Percentiles rank a stretch among this genome's conserved stretches.
Evolutionary conservation across 2,113 vertebrate species (phyloP).

Genomic region (Neotoma lepida): DNA sequence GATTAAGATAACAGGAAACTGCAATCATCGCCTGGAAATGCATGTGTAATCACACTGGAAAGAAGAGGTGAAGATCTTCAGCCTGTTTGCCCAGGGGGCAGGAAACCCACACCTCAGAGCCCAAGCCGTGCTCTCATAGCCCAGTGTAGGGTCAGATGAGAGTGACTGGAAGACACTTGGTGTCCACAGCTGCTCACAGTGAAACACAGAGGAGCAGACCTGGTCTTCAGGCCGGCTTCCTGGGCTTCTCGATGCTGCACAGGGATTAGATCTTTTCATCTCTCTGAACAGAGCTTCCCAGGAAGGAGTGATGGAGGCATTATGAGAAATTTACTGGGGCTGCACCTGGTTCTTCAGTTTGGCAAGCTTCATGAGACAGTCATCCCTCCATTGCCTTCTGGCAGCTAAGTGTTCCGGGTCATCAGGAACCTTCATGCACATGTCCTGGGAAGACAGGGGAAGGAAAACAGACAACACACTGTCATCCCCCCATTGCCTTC

Average conservation of each 20-base stretch:
- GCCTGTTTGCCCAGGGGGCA: neutral
- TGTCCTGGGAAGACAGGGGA: conserved; percentile 86
- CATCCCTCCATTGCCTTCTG: conserved; percentile 91
- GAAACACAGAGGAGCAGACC: neutral
- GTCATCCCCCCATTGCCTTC: too few species aligned
- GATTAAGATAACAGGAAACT: conserved; percentile 4
- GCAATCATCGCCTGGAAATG: neutral
- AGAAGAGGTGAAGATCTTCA: neutral
- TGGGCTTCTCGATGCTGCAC: neutral
- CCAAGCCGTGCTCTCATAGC: neutral
- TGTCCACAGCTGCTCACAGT: neutral
- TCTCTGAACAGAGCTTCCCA: neutral
- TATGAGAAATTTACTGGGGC: conserved; percentile 62
- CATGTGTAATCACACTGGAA: neutral
- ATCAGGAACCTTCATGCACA: conserved; percentile 88
- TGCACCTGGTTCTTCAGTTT: conserved; percentile 89
- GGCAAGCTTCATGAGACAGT: conserved; percentile 90
- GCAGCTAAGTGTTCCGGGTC: conserved; percentile 88
- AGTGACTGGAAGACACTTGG: neutral
- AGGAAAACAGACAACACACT: neutral
- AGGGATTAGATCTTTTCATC: neutral
- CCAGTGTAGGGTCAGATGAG: fast-evolving
- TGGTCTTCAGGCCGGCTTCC: neutral
- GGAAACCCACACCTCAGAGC: neutral
- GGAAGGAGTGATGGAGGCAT: neutral